Evolutionary conservation across 2,888 invertebrate genomes (phyloP).

Genomic region (Myathropa florea): DNA sequence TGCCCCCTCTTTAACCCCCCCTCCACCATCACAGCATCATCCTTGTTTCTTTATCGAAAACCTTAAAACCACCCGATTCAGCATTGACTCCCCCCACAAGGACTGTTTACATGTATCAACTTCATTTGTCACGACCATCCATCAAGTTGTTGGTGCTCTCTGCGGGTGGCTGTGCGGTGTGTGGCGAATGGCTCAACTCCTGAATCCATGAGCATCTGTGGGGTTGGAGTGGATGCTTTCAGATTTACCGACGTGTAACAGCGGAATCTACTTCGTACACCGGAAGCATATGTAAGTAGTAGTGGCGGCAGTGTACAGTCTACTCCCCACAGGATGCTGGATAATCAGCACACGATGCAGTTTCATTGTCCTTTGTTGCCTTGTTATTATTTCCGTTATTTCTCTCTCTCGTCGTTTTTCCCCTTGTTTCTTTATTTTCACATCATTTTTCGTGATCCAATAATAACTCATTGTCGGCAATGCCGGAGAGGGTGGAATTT

Average conservation of each 20-base stretch:
- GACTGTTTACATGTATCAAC: constrained; percentile 49
- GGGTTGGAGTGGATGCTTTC: constrained; percentile 30
- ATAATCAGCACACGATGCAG: constrained; percentile 52
- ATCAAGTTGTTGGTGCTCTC: constrained; percentile 26
- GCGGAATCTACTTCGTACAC: constrained; percentile 47
- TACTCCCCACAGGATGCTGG: constrained; percentile 32
- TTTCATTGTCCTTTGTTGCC: constrained; percentile 32
- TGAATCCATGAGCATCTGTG: background rate
- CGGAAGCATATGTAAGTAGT: constrained; percentile 34
- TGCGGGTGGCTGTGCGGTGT: background rate
- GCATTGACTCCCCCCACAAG: constrained; percentile 1
- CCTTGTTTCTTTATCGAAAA: constrained; percentile 20
- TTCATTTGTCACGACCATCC: constrained; percentile 62
- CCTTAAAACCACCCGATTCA: constrained; percentile 28
- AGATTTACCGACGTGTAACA: constrained; percentile 53
- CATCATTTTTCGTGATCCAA: constrained; percentile 35
- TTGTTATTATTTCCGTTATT: constrained; percentile 8
- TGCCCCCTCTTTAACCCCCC: background rate
- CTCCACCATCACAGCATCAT: background rate
- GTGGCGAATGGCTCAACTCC: background rate
- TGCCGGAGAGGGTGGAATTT: background rate
- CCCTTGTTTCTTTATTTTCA: background rate
- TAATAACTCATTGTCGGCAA: constrained; percentile 24
- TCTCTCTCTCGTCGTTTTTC: constrained; percentile 3
- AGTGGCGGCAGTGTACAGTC: constrained; percentile 10